phyloP scores from a whole-genome alignment of 2,797 vertebrate species.

The Hyperoplus immaculatus region DNA sequence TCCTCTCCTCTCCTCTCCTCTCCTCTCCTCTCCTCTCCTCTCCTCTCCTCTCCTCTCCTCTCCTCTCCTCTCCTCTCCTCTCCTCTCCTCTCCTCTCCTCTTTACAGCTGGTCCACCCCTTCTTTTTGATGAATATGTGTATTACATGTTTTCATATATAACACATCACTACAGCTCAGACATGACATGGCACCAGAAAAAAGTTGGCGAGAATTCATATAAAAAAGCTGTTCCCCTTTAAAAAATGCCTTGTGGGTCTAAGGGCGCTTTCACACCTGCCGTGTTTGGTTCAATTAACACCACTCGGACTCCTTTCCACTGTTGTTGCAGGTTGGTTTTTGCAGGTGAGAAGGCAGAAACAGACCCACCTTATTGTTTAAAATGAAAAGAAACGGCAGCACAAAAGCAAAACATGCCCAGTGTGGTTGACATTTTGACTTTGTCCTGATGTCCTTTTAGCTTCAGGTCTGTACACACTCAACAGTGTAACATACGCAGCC shows the following conservation, averaged over 20 bases:
- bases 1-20: conserved; percentile 16
- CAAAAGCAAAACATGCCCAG: neutral
- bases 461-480: neutral
- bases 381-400: neutral
- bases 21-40: neutral
- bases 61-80: conserved; percentile 1
- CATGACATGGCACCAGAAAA: too few relatives aligned
- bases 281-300: too few relatives aligned
- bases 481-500: neutral
- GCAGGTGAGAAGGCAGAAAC: neutral
- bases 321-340: too few relatives aligned
- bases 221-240: too few relatives aligned
- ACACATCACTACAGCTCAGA: too few relatives aligned
- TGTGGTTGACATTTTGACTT: neutral
- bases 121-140: too few relatives aligned
- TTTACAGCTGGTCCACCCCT: too few relatives aligned
- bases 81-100: too few relatives aligned
- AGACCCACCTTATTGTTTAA: neutral
- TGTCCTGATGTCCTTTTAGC: neutral
- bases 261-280: neutral
- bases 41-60: neutral
- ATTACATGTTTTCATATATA: too few relatives aligned
- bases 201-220: too few relatives aligned
- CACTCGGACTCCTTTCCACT: too few relatives aligned
- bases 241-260: conserved; percentile 4